phyloP scores from a whole-genome alignment of 2,113 vertebrate genomes.

The Phoxinus phoxinus region DNA sequence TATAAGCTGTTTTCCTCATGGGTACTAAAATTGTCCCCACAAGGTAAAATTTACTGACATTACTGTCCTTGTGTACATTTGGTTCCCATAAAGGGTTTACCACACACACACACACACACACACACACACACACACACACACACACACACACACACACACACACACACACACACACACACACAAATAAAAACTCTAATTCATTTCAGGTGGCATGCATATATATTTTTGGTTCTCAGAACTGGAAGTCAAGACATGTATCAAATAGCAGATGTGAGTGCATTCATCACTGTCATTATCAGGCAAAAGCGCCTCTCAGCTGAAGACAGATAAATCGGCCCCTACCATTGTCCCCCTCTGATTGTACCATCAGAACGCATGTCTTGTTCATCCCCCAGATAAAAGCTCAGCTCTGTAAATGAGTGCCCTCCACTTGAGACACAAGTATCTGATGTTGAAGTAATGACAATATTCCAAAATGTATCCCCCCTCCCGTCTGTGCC shows the following conservation, averaged over 20 bases:
- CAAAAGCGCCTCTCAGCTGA: slow-evolving; percentile 55
- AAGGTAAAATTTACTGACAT: too few relatives aligned
- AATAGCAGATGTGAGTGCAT: slow-evolving; percentile 59
- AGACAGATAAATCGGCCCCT: slow-evolving; percentile 58
- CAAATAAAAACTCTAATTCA: slow-evolving; percentile 51
- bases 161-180: background rate
- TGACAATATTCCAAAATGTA: slow-evolving; percentile 62
- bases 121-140: too few relatives aligned
- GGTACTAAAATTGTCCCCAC: too few relatives aligned
- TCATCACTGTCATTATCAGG: slow-evolving; percentile 63
- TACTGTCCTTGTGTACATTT: too few relatives aligned
- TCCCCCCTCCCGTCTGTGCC: slow-evolving; percentile 12
- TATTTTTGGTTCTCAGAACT: slow-evolving; percentile 63
- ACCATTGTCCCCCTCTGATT: slow-evolving; percentile 58
- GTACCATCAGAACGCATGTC: slow-evolving; percentile 61
- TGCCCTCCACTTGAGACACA: slow-evolving; percentile 17
- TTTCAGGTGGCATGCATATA: slow-evolving; percentile 56
- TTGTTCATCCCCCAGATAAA: slow-evolving; percentile 58
- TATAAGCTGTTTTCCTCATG: too few relatives aligned
- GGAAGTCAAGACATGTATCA: slow-evolving; percentile 61
- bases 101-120: too few relatives aligned
- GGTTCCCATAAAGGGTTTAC: too few relatives aligned
- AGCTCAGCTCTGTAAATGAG: slow-evolving; percentile 12
- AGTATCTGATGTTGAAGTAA: slow-evolving; percentile 66
- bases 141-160: too few relatives aligned